phyloP scores from a whole-genome alignment of 2,113 vertebrate genomes.

The Pseudopodoces humilis region DNA sequence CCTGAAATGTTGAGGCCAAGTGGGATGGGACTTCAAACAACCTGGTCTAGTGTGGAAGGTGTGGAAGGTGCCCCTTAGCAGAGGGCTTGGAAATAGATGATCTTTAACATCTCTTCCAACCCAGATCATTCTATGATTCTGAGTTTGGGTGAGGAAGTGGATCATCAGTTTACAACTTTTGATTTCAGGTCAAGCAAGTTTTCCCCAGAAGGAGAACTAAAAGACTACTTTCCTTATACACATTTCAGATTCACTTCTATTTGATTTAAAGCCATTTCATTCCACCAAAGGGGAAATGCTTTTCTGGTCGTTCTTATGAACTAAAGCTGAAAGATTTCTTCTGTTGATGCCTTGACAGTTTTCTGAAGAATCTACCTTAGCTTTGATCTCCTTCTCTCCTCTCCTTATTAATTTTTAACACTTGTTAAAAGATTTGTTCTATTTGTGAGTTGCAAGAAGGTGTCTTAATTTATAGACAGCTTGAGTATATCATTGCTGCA shows the following conservation, averaged over 20 bases:
- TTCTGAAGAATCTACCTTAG: slow-evolving; percentile 8
- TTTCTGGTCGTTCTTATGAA: not conserved
- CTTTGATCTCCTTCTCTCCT: slow-evolving; percentile 29
- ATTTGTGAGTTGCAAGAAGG: slow-evolving; percentile 16
- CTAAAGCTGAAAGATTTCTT: slow-evolving; percentile 23
- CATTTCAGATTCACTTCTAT: not conserved
- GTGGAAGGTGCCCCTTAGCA: not conserved
- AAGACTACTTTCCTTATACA: not conserved
- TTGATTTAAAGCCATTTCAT: not conserved
- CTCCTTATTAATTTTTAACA: slow-evolving; percentile 57
- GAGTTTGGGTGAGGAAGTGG: not conserved
- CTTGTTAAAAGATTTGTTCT: slow-evolving; percentile 57
- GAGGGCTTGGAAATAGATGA: not conserved
- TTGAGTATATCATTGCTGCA: not conserved
- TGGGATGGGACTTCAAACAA: not conserved
- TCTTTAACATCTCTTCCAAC: not conserved
- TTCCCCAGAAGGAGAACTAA: not conserved
- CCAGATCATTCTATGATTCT: not conserved
- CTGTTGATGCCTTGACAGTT: not conserved
- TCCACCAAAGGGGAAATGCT: not conserved
- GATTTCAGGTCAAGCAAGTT: not conserved
- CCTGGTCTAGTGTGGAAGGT: not conserved
- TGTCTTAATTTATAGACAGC: slow-evolving; percentile 33
- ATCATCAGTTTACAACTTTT: not conserved
- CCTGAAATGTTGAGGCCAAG: not conserved